Evolutionary conservation across 2,113 vertebrate species (phyloP).

Genomic region (Embiotoca jacksoni): DNA sequence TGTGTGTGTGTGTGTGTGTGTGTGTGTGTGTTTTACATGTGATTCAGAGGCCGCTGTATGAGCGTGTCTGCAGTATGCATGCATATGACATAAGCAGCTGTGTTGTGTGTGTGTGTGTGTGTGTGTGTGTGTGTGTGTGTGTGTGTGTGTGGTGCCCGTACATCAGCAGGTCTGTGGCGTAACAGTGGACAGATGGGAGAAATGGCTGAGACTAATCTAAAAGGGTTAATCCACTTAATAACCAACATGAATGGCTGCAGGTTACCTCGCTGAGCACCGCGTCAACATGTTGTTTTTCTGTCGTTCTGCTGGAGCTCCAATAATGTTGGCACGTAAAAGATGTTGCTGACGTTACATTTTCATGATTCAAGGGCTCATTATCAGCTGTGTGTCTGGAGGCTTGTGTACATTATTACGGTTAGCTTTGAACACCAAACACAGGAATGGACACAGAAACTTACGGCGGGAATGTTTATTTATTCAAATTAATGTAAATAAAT

Average conservation of each 20-base stretch:
- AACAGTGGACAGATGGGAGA: slow-evolving; percentile 75
- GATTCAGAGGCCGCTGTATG: not conserved
- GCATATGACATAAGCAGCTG: slow-evolving; percentile 8
- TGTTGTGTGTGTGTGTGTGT: not conserved
- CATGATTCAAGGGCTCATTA: slow-evolving; percentile 21
- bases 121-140: slow-evolving; percentile 23
- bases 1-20: slow-evolving; percentile 28
- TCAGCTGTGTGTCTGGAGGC: not conserved
- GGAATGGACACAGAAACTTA: no score
- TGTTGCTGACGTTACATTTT: slow-evolving; percentile 13
- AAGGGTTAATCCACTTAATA: slow-evolving; percentile 80
- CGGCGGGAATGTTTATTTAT: no score
- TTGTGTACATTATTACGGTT: no score
- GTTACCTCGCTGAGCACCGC: slow-evolving; percentile 55
- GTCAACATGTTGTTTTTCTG: slow-evolving; percentile 57
- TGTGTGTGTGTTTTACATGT: not conserved
- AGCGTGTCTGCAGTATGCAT: slow-evolving; percentile 6
- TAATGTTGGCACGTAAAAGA: slow-evolving; percentile 27
- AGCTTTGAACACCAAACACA: no score
- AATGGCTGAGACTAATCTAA: slow-evolving; percentile 77
- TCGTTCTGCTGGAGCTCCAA: not conserved
- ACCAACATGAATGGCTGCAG: slow-evolving; percentile 51
- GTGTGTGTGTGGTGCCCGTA: not conserved
- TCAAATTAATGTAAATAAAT: no score
- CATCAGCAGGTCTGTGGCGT: slow-evolving; percentile 47